A percentile compares a stretch with the other conserved stretches of the same genome.
phyloP scores from a whole-genome alignment of 2,113 vertebrate genomes.

The Platysteira castanea region DNA sequence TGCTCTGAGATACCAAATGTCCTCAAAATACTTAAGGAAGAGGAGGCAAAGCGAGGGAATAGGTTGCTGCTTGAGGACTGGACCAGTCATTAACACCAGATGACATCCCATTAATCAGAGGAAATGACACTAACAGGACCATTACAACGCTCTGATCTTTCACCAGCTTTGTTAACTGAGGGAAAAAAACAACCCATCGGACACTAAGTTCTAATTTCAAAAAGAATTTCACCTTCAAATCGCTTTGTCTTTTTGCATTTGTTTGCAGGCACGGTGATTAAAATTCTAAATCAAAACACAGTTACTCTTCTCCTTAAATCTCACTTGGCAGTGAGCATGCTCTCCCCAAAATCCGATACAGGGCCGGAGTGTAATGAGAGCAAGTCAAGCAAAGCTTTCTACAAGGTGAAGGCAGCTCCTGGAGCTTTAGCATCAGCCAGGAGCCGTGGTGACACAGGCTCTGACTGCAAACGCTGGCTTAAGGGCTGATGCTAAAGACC shows the following conservation, averaged over 20 bases:
- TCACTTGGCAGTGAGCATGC: not conserved
- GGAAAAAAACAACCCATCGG: not conserved
- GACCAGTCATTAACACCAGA: not conserved
- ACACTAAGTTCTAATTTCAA: not conserved
- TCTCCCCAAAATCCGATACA: not conserved
- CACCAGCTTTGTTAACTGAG: not conserved
- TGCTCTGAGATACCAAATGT: not conserved
- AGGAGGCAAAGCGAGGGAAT: not conserved
- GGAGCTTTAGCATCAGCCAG: not conserved
- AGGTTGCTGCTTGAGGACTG: not conserved
- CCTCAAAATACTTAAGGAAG: not conserved
- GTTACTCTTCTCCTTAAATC: not conserved
- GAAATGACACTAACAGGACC: not conserved
- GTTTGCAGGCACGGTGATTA: not conserved
- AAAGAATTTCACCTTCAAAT: not conserved
- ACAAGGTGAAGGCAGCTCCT: constrained; percentile 13
- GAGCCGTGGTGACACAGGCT: not conserved
- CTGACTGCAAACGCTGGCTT: not conserved
- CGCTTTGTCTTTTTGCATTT: not conserved
- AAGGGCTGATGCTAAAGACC: not conserved
- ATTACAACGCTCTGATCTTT: not conserved
- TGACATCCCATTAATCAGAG: not conserved
- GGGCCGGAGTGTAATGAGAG: not conserved
- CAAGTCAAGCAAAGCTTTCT: not conserved
- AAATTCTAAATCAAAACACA: not conserved